Conservation (phyloP, 2,797 vertebrate species). For the Chelon labrosus region DNA sequence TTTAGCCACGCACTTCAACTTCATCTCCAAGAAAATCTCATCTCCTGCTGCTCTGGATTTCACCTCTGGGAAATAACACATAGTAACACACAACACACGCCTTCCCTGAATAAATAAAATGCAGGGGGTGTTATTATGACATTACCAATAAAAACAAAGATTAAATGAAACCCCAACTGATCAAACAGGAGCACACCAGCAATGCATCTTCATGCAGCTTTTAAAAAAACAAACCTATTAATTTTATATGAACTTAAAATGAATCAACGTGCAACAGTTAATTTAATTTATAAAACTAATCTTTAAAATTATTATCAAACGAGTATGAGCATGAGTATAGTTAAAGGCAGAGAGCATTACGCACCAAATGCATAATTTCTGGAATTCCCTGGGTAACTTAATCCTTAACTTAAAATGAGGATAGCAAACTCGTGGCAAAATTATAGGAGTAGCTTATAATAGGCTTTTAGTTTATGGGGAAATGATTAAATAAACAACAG, state of each 20-base stretch:
- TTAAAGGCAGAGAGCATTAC: background rate
- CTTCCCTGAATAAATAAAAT: conserved; percentile 43
- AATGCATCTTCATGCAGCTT: background rate
- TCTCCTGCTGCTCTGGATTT: conserved; percentile 49
- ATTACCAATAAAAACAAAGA: conserved; percentile 46
- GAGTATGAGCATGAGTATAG: background rate
- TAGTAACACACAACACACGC: conserved; percentile 49
- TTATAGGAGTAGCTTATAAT: background rate
- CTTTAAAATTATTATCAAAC: background rate
- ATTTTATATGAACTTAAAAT: conserved; percentile 15
- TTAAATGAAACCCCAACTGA: conserved; percentile 45
- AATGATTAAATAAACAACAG: too few species aligned
- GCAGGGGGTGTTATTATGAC: conserved; percentile 48
- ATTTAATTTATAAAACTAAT: background rate
- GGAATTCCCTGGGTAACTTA: background rate
- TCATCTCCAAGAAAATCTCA: conserved; percentile 23
- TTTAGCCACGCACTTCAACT: conserved; percentile 2
- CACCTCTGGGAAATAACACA: conserved; percentile 70
- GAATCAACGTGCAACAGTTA: background rate
- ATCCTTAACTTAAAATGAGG: background rate
- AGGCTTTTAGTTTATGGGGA: too few species aligned
- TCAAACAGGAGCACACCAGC: conserved; percentile 4
- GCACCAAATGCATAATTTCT: conserved; percentile 8
- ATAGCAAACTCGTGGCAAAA: background rate
- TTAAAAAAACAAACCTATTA: background rate